Evolutionary conservation across 2,888 invertebrate genomes (phyloP).

Genomic region (Palloptera scutellata): DNA sequence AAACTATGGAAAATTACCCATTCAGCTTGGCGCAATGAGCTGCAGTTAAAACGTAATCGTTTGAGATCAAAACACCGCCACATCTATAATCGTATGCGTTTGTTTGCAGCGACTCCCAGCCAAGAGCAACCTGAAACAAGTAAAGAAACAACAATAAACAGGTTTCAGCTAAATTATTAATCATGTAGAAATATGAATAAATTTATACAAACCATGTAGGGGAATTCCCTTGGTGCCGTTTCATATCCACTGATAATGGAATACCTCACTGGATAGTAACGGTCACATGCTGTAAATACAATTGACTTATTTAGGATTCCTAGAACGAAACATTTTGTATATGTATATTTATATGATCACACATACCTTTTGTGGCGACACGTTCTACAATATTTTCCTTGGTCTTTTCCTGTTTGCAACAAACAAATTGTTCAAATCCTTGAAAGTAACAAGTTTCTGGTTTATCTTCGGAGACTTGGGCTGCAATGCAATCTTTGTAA

Average conservation of each 20-base stretch:
- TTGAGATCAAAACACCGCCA: conserved; percentile 50
- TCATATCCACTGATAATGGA: conserved; percentile 22
- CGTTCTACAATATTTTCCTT: conserved; percentile 5
- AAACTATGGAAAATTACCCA: conserved; percentile 34
- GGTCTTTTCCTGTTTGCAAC: conserved; percentile 33
- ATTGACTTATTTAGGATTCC: background rate
- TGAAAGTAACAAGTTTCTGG: conserved; percentile 40
- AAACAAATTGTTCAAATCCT: conserved; percentile 38
- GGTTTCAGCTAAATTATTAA: too few species aligned
- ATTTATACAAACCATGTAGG: conserved; percentile 36
- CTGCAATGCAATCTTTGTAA: conserved; percentile 38
- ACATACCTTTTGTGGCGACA: background rate
- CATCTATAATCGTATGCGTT: conserved; percentile 47
- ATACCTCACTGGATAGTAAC: background rate
- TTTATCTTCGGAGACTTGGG: conserved; percentile 29
- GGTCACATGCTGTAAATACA: conserved; percentile 13
- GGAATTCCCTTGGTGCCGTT: conserved; percentile 38
- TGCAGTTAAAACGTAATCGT: conserved; percentile 51
- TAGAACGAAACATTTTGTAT: background rate
- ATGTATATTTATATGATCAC: background rate
- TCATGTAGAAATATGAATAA: too few species aligned
- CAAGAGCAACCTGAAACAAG: conserved; percentile 46
- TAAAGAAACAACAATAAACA: background rate
- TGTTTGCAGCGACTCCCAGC: conserved; percentile 44
- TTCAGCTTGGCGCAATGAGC: conserved; percentile 51